Evolutionary conservation across 2,888 invertebrate species (phyloP).

Genomic region (Melinopterus prodromus): DNA sequence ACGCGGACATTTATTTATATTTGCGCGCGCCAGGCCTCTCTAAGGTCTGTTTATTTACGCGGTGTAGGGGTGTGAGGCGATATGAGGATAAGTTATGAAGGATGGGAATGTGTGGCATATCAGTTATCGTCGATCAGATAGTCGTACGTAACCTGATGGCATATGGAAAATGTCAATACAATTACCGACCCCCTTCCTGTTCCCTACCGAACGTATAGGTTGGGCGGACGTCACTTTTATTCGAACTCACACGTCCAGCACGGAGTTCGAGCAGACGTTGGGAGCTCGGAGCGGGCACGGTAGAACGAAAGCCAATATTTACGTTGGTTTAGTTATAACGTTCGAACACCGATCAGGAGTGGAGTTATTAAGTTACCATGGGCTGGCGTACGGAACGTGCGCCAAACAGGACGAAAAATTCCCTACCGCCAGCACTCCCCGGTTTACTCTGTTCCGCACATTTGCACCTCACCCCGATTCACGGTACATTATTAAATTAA

Average conservation of each 20-base stretch:
- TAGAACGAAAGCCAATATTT: constrained; percentile 50
- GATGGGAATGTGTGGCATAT: neutral
- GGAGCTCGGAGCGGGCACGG: constrained; percentile 5
- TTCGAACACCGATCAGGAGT: constrained; percentile 43
- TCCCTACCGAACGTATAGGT: neutral
- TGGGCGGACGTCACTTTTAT: constrained; percentile 48
- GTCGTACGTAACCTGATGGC: constrained; percentile 20
- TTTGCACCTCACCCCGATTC: neutral
- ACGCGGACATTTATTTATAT: neutral
- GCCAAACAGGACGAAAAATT: constrained; percentile 30
- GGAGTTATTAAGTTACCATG: constrained; percentile 50
- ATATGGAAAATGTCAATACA: constrained; percentile 50
- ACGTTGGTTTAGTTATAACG: constrained; percentile 51
- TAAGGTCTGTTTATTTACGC: neutral
- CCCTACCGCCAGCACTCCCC: neutral
- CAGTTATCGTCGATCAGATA: constrained; percentile 7
- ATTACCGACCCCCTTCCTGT: constrained; percentile 43
- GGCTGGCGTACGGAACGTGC: constrained; percentile 31
- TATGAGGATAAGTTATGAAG: neutral
- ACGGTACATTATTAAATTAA: constrained; percentile 4
- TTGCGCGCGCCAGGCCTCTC: neutral
- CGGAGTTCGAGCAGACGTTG: neutral
- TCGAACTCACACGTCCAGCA: constrained; percentile 44
- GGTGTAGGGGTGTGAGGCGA: neutral
- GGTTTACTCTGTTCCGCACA: neutral